A percentile compares a stretch with the other conserved stretches of the same genome.
phyloP scores from a whole-genome alignment of 2,888 invertebrate species.

The Laothoe populi region DNA sequence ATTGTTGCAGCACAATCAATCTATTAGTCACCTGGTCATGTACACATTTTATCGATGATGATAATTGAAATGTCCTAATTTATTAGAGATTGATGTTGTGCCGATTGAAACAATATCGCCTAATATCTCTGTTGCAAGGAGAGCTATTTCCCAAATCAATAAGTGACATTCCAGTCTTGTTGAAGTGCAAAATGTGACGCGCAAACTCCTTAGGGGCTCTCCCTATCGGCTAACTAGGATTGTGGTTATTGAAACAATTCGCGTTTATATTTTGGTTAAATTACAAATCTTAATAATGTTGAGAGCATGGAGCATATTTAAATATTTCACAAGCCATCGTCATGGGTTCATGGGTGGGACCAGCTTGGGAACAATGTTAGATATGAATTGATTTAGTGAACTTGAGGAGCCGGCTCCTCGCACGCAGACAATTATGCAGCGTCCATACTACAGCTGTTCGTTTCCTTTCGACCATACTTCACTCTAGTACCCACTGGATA shows the following conservation, averaged over 20 bases:
- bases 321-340: constrained; percentile 79
- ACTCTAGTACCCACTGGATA: constrained; percentile 9
- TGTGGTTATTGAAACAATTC: constrained; percentile 36
- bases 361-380: constrained; percentile 84
- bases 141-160: constrained; percentile 75
- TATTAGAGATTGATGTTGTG: constrained; percentile 58
- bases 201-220: constrained; percentile 48
- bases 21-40: constrained; percentile 59
- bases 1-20: constrained; percentile 64
- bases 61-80: constrained; percentile 32
- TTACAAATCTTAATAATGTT: constrained; percentile 33
- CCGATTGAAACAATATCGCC: constrained; percentile 55
- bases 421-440: constrained; percentile 69
- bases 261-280: constrained; percentile 38
- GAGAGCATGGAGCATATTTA: constrained; percentile 63
- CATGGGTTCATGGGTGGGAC: constrained; percentile 86
- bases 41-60: constrained; percentile 57
- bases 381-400: constrained; percentile 78
- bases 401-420: constrained; percentile 67
- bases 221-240: constrained; percentile 36
- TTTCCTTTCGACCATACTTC: background rate
- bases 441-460: constrained; percentile 32
- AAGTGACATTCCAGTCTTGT: constrained; percentile 84
- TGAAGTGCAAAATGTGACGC: constrained; percentile 71
- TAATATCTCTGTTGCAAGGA: constrained; percentile 57